Base-by-base conservation (phyloP, 2,888 invertebrate genomes). In the Cyclophora punctaria region DNA sequence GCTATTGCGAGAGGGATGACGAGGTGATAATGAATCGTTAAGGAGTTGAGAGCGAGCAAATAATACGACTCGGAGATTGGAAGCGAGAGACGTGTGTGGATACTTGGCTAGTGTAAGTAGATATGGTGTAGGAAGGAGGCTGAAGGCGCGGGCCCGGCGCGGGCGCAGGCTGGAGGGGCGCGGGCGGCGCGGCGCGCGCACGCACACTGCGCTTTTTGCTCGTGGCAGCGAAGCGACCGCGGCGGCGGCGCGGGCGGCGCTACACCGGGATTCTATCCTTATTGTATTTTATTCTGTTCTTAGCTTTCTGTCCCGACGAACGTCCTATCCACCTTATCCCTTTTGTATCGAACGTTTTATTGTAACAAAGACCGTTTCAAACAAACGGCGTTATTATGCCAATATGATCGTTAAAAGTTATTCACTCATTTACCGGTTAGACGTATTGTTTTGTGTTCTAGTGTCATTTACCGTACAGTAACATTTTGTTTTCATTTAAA, bases 271-370 rank as follows among this genome's bases (percentile, higher is more conserved):
- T 73, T 71, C 77, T 75, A 75, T 80, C 78, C 77, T 78, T 79
- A 73, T 76, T 83, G 75, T 78, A 75, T 78, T 80, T 81, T 86
- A 85, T 81, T 86, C 81, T 70, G 78, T 77, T 78, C 75, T 71
- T 74, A 74, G 77, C 80, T 74, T 77, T 78, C 79, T 71, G 73
- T 73, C 73, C 69, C 69, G 72, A 57, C 74, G 78, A 75, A 79
- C 83, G 83, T 76, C 71, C 72, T 69, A 63, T 63, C 63, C 58
- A 65, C 63, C 62, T 64, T 64, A 69, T 68, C 68, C 63, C 64
- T 64, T 67, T 68, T 69, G 67, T 64, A 60, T 57, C 56, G 52
- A 59, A 59, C 58, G 60, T 67, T 66, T 62, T 66, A 64, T 63
- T 67, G 54, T 63, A 70, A 75, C 67, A 70, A 71, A 73, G 71